Conservation (phyloP, 64 coral and sea anemone genomes). For the Montipora cactus region DNA sequence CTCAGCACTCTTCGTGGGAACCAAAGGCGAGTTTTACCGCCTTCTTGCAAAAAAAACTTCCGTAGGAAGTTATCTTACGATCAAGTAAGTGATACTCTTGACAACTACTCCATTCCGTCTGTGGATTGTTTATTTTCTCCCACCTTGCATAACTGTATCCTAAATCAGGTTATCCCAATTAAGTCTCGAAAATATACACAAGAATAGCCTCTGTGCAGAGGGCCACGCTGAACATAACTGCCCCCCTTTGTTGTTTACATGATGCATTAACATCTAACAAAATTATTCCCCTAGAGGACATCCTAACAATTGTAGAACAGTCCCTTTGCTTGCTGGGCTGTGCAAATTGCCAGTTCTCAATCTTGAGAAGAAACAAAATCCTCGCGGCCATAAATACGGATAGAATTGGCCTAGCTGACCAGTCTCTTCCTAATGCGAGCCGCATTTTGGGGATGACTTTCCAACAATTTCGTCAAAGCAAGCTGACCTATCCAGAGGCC, state of each 20-base stretch:
- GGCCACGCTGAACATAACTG: constrained; percentile 15
- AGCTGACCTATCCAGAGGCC: constrained; percentile 50
- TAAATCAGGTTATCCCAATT: neutral
- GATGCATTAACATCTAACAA: neutral
- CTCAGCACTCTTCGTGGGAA: neutral
- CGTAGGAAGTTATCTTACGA: constrained; percentile 10
- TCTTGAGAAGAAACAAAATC: constrained; percentile 36
- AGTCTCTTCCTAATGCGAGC: constrained; percentile 47
- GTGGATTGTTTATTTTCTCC: constrained; percentile 30
- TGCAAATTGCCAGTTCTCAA: constrained; percentile 39
- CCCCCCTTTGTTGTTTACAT: constrained; percentile 36
- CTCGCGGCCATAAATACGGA: constrained; percentile 14
- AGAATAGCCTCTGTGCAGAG: neutral
- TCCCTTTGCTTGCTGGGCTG: constrained; percentile 28
- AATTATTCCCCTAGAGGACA: neutral
- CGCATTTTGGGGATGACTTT: constrained; percentile 44
- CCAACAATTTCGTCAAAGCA: constrained; percentile 52
- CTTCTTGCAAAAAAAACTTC: constrained; percentile 39
- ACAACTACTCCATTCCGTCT: neutral
- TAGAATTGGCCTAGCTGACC: constrained; percentile 36
- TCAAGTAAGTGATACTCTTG: constrained; percentile 19
- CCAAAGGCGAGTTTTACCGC: neutral
- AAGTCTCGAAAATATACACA: constrained; percentile 27
- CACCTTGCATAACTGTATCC: neutral
- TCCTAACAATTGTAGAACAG: constrained; percentile 13